A percentile compares a stretch with the other conserved stretches of the same genome.
These are phyloP conservation scores for Drosophila obscura DNA, from an alignment of 1,140 invertebrate species.

Conservation along the genomic window DNA sequence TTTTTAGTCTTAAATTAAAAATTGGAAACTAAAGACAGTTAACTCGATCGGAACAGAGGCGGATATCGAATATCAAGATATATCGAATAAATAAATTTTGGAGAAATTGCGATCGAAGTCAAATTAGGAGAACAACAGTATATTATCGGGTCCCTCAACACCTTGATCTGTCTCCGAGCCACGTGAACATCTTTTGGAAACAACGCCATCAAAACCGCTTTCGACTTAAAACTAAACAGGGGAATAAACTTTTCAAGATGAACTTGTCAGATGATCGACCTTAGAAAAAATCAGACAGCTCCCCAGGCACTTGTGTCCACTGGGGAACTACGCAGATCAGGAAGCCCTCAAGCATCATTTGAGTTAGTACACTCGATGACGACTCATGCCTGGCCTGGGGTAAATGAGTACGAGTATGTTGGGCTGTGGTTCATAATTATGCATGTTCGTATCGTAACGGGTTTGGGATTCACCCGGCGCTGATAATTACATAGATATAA, in stretches of 20 bases:
- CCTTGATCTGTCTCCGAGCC: constrained; percentile 10
- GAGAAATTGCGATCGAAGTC: constrained; percentile 19
- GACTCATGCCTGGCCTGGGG: constrained; percentile 16
- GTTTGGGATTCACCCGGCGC: constrained; percentile 56
- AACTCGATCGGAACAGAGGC: neutral
- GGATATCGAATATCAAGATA: too few relatives aligned
- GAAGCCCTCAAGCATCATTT: constrained; percentile 17
- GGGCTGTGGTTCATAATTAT: constrained; percentile 42
- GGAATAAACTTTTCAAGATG: constrained; percentile 81
- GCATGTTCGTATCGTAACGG: constrained; percentile 19
- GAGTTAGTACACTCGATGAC: constrained; percentile 11
- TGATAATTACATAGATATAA: constrained; percentile 66
- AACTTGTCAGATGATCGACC: constrained; percentile 68
- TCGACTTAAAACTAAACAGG: constrained; percentile 37
- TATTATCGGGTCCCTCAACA: constrained; percentile 24
- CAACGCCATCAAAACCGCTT: constrained; percentile 72
- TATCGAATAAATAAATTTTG: constrained; percentile 1
- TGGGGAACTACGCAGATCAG: constrained; percentile 55
- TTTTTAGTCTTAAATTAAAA: too few relatives aligned
- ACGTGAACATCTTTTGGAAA: constrained; percentile 43
- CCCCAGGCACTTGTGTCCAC: constrained; percentile 4
- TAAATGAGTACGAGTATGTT: constrained; percentile 2
- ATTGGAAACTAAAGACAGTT: neutral
- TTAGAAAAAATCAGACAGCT: constrained; percentile 15
- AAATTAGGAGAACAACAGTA: neutral